These are phyloP conservation scores for Melanchra persicariae DNA, from an alignment of 2,888 invertebrate genomes.

Conservation along the genomic window DNA sequence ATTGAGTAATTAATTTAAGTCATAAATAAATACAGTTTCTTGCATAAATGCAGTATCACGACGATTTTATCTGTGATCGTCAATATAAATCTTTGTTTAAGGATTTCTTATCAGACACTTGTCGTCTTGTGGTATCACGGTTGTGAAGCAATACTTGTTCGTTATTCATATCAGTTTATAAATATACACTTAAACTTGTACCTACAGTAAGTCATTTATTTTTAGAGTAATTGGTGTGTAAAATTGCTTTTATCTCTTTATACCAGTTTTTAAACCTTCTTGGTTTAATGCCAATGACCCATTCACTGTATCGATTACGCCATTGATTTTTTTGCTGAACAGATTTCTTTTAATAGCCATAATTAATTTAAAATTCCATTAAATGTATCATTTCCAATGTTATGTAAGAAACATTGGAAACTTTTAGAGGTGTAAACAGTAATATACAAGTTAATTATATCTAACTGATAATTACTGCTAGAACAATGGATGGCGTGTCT, in stretches of 20 bases:
- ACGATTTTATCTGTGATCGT: conserved; percentile 31
- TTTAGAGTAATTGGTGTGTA: not conserved
- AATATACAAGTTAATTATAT: not conserved
- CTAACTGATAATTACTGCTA: conserved; percentile 1
- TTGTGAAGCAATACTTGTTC: conserved; percentile 32
- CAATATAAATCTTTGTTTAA: conserved; percentile 44
- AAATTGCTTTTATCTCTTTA: not conserved
- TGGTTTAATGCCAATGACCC: too few species aligned
- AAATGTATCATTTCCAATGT: conserved; percentile 5
- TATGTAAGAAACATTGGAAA: conserved; percentile 21
- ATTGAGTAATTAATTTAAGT: conserved; percentile 14
- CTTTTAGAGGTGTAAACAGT: conserved; percentile 23
- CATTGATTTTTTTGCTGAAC: not conserved
- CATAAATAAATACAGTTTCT: not conserved
- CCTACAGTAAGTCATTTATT: conserved; percentile 14
- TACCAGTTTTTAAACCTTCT: too few species aligned
- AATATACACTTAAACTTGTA: not conserved
- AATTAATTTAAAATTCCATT: not conserved
- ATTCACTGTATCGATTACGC: not conserved
- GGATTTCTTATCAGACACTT: conserved; percentile 42
- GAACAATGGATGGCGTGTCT: conserved; percentile 51
- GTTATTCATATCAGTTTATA: conserved; percentile 30
- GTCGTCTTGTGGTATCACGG: conserved; percentile 23
- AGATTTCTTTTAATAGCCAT: not conserved
- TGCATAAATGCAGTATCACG: conserved; percentile 14